Evolutionary conservation across 2,113 vertebrate species (phyloP), one percentile per base, ranked within the genome.

Genomic region (Suricata suricatta): DNA sequence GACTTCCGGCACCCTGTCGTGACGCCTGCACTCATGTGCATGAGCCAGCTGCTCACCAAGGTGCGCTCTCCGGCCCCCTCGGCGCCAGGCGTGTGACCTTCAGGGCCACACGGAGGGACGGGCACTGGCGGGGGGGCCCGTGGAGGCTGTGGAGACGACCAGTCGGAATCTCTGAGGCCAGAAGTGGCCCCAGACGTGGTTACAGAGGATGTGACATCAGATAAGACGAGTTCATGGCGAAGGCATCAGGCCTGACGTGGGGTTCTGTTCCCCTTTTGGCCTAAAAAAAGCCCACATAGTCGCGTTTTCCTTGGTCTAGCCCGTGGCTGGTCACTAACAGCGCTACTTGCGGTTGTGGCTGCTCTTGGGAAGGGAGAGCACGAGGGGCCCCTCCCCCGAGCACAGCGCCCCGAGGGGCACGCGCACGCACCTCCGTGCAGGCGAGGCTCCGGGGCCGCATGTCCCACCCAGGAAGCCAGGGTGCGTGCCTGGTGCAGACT

Each of bases 1-100:
- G 99, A 99, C 97, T 99, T 99, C 98, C 97, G 99, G 98, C 99
- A 99, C 88, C 99, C 99, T 0, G 99, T 99, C 13, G 99, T 99
- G 38, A 99, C 99, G 8, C 99, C 99, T 5, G 99, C 99, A 0
- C 98, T 99, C 92, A 93, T 99, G 7, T 99, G 99, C 97, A 99
- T 99, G 98, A 99, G 99, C 98, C 99, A 99, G 98, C 97, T 99
- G 5, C 99, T 99, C 90, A 99, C 99, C 0, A 99, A 99, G 99
- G 99, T 99, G 93, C 29, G 97, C 93, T 2, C 21, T 9, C 57
- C 0, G 57, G 7, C 57, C 57, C 21, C 0, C 57, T 60, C 21
- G 57, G 57, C 57, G 21, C 57, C 7, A 17, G 57, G 57, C 57
- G 8, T 8, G 57, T 23, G 57, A 60, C 57, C 57, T 23, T 57